A percentile compares a stretch with the other conserved stretches of the same genome.
phyloP scores from a whole-genome alignment of 2,888 invertebrate species.

The Pollenia angustigena region DNA sequence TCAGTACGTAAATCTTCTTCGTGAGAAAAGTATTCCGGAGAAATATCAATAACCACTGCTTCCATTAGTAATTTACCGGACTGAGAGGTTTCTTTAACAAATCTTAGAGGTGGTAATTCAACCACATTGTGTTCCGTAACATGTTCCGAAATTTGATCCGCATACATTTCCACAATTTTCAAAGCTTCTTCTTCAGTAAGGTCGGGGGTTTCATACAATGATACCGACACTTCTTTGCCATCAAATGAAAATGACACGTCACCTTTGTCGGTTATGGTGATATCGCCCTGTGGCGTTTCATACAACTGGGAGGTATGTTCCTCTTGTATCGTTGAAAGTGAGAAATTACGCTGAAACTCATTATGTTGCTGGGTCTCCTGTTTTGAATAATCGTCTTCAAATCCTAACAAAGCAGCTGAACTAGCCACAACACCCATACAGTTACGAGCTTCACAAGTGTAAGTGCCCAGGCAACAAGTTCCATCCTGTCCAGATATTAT shows the following conservation, averaged over 20 bases:
- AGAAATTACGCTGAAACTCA: conserved; percentile 89
- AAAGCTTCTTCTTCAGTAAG: conserved; percentile 95
- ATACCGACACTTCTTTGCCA: conserved; percentile 95
- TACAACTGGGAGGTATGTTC: conserved; percentile 95
- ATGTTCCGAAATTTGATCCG: conserved; percentile 95
- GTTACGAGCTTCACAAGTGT: conserved; percentile 95
- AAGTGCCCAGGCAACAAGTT: conserved; percentile 94
- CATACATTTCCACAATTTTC: conserved; percentile 97
- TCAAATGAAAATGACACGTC: conserved; percentile 96
- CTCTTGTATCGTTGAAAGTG: conserved; percentile 95
- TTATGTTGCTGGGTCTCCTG: conserved; percentile 84
- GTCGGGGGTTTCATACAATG: conserved; percentile 96
- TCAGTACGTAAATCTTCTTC: conserved; percentile 93
- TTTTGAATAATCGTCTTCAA: conserved; percentile 88
- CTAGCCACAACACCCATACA: conserved; percentile 96
- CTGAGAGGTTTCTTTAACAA: conserved; percentile 94
- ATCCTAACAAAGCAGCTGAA: conserved; percentile 93
- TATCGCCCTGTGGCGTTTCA: conserved; percentile 91
- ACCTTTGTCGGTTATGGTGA: conserved; percentile 92
- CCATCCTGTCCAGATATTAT: conserved; percentile 96
- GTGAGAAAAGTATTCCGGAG: conserved; percentile 92
- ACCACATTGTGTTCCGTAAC: conserved; percentile 93
- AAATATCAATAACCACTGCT: conserved; percentile 95
- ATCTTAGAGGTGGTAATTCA: conserved; percentile 93
- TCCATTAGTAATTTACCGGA: conserved; percentile 95